Base-by-base conservation (phyloP, 2,113 vertebrate genomes). In the Zosterops lateralis region DNA sequence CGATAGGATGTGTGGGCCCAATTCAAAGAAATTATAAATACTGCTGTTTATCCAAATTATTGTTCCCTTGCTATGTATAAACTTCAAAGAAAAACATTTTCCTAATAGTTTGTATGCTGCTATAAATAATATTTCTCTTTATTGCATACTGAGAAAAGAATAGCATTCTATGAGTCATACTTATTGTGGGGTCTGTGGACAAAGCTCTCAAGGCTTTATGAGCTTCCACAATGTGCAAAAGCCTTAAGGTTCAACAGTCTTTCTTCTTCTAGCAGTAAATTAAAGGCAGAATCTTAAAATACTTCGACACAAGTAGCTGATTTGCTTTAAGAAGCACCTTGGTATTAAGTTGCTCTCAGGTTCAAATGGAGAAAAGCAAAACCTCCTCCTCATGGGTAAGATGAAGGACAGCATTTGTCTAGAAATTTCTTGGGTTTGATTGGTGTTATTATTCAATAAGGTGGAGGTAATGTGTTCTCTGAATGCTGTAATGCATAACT, bases 91-190 rank as follows among this genome's bases (percentile, higher is more conserved):
- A 91, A 90, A 91, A 17, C 10, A 48, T 17, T 82, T 93, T 67
- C 62, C 82, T 92, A 87, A 64, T 67, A 40, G 15, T 70, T 89
- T 91, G 21, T 47, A 22, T 74, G 38, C 70, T 74, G 61, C 75
- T 95, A 95, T 75, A 90, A 96, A 84, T 79, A 89, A 26, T 48
- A n/a, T 40, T 62, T 66, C 42, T 71, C n/a, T 66, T 83, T 58
- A 84, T 78, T 95, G 60, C 38, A 16, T 50, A 62, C 66, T 85
- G 62, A 91, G 57, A 51, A 70, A 65, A 92, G 58, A 92, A 92
- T 61, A 92, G 54, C 38, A 77, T 62, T 91, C 84, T 5, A 3
- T 93, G 81, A 93, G n/a, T 88, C 84, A 83, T 34, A 18, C 47
- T 51, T 92, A 60, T 40, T 91, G 75, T 91, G 84, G n/a, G 67